Evolutionary conservation across 2,888 invertebrate genomes (phyloP).

Genomic region (Monoplex corrugatus): DNA sequence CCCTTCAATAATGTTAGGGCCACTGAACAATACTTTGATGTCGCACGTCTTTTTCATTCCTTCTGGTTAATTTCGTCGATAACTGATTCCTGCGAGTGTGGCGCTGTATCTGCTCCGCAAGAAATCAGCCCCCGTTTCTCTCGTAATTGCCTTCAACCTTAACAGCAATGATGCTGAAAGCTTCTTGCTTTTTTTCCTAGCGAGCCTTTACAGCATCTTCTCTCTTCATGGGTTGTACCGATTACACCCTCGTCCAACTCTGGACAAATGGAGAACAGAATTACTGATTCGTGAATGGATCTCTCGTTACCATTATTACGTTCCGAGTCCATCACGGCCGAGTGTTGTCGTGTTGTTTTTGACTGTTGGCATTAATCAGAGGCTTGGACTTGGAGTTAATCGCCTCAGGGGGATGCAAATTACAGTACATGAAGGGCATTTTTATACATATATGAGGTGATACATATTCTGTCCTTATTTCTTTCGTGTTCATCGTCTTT

Average conservation of each 20-base stretch:
- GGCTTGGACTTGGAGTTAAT: no score
- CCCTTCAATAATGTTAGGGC: neutral
- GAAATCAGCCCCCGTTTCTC: neutral
- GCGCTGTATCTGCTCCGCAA: neutral
- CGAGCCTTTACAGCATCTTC: neutral
- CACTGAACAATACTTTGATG: constrained; percentile 1
- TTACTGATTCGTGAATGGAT: neutral
- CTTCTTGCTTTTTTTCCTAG: neutral
- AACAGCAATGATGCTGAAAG: neutral
- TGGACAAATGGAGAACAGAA: neutral
- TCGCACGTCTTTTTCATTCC: neutral
- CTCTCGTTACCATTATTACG: neutral
- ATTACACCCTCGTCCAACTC: neutral
- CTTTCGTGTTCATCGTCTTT: no score
- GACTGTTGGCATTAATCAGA: neutral
- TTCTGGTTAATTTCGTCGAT: neutral
- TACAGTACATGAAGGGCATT: no score
- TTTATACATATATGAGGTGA: no score
- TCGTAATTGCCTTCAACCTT: neutral
- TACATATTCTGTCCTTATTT: no score
- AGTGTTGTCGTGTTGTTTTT: neutral
- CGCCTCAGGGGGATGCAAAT: no score
- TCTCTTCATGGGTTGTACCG: neutral
- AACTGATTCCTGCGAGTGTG: neutral
- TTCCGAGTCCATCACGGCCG: neutral